Evolutionary conservation across 1,140 invertebrate species (phyloP).

Genomic region (Cydia amplana): DNA sequence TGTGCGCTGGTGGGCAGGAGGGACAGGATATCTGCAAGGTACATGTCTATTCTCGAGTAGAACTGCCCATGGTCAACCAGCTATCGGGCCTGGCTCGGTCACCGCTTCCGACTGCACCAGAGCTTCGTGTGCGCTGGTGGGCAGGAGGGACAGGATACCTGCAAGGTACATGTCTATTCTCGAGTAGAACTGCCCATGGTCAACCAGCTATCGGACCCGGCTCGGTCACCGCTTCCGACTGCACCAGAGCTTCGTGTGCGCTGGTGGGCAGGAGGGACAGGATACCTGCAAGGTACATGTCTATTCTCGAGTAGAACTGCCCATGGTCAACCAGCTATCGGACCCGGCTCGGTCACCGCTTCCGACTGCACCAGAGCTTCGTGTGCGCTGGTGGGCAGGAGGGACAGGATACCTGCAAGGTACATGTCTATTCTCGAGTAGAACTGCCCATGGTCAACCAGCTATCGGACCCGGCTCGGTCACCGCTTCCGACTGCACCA

Average conservation of each 20-base stretch:
- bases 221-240: slow-evolving; percentile 83
- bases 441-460: slow-evolving; percentile 80
- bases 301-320: slow-evolving; percentile 81
- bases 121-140: slow-evolving; percentile 90
- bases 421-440: too few relatives aligned
- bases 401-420: slow-evolving; percentile 80
- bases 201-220: slow-evolving; percentile 73
- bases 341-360: slow-evolving; percentile 83
- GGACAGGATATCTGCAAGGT: slow-evolving; percentile 80
- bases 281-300: too few relatives aligned
- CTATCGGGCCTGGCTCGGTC: slow-evolving; percentile 81
- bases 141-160: slow-evolving; percentile 80
- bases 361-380: slow-evolving; percentile 85
- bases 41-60: too few relatives aligned
- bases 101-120: slow-evolving; percentile 82
- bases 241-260: slow-evolving; percentile 87
- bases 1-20: slow-evolving; percentile 87
- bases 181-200: slow-evolving; percentile 81
- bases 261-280: slow-evolving; percentile 83
- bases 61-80: slow-evolving; percentile 79
- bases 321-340: slow-evolving; percentile 72
- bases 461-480: slow-evolving; percentile 81
- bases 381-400: slow-evolving; percentile 88
- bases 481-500: slow-evolving; percentile 82
- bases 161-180: too few relatives aligned